Evolutionary conservation across 2,888 invertebrate genomes (phyloP).

Genomic region (Galerucella pusilla): DNA sequence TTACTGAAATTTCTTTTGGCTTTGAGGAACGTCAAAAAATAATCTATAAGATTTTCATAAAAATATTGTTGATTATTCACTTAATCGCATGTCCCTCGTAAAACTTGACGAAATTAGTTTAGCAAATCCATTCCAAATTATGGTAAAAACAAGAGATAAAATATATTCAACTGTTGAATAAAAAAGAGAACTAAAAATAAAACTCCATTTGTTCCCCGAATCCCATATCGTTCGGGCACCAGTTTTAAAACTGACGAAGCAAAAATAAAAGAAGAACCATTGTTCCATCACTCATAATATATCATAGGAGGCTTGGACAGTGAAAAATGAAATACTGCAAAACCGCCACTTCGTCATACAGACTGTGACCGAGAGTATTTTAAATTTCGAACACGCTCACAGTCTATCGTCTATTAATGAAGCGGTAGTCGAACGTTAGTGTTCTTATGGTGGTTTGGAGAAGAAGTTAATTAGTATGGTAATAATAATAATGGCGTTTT

Average conservation of each 20-base stretch:
- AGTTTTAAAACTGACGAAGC: conserved; percentile 39
- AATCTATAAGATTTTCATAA: too few species aligned
- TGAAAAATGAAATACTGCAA: conserved; percentile 58
- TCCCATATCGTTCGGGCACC: conserved; percentile 11
- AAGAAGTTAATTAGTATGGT: conserved; percentile 61
- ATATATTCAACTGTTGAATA: conserved; percentile 3
- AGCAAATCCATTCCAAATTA: background rate
- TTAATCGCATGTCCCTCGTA: too few species aligned
- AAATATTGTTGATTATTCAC: too few species aligned
- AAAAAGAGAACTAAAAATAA: background rate
- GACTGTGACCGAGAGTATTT: conserved; percentile 43
- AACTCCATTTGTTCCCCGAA: conserved; percentile 8
- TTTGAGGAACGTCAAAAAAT: too few species aligned
- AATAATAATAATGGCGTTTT: conserved; percentile 62
- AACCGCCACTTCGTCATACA: conserved; percentile 40
- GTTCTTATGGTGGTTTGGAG: conserved; percentile 34
- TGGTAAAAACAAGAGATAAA: background rate
- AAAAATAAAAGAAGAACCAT: conserved; percentile 35
- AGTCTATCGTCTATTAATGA: conserved; percentile 39
- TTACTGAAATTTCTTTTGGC: too few species aligned
- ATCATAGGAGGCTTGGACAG: conserved; percentile 57
- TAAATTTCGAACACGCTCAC: conserved; percentile 30
- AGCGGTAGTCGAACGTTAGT: conserved; percentile 53
- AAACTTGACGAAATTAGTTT: background rate
- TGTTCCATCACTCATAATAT: conserved; percentile 50